A percentile compares a stretch with the other conserved stretches of the same genome.
Conservation (phyloP, 30 jellyfish, hydroid and myxozoan species). For the Hydractinia echinata region DNA sequence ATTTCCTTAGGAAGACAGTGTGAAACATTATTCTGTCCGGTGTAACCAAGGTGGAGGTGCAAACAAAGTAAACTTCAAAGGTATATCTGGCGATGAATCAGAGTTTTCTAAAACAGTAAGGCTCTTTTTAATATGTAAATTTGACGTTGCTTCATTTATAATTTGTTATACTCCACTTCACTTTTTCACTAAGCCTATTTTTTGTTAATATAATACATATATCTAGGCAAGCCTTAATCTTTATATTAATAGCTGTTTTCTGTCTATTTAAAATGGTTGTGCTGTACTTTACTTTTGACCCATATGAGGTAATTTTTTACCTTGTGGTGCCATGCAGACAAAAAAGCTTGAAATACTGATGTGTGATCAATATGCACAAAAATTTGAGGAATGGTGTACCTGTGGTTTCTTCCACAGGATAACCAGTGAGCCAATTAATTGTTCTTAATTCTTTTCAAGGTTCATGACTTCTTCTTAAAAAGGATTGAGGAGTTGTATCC, state of each 20-base stretch:
- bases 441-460: conserved; percentile 7
- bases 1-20: conserved; percentile 28
- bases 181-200: too few relatives aligned
- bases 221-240: too few relatives aligned
- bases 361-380: not conserved
- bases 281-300: too few relatives aligned
- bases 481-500: conserved; percentile 89
- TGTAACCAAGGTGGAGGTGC: conserved; percentile 3
- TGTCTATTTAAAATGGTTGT: too few relatives aligned
- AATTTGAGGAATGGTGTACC: not conserved
- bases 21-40: conserved; percentile 24
- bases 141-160: too few relatives aligned
- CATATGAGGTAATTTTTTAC: too few relatives aligned
- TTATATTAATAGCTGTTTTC: too few relatives aligned
- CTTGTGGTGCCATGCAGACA: too few relatives aligned
- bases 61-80: conserved; percentile 17
- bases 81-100: conserved; percentile 35
- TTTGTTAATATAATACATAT: too few relatives aligned
- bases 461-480: conserved; percentile 55
- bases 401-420: not conserved
- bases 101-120: conserved; percentile 21
- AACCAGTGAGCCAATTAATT: not conserved
- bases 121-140: too few relatives aligned
- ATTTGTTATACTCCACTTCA: too few relatives aligned
- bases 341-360: not conserved